These are phyloP conservation scores for Anas capensis DNA, from an alignment of 2,797 vertebrate species.

Conservation along the genomic window DNA sequence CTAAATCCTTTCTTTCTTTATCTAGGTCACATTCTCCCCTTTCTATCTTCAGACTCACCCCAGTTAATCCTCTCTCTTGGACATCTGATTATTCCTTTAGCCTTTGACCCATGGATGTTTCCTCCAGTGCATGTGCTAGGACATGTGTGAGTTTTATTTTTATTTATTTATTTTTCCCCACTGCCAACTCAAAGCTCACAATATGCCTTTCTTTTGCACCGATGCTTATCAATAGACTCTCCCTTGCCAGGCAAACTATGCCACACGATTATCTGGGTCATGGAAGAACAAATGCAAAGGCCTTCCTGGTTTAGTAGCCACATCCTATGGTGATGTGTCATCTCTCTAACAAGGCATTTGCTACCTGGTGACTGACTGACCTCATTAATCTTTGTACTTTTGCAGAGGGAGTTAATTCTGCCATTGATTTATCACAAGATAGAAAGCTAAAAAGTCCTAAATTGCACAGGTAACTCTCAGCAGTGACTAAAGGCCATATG, in stretches of 20 bases:
- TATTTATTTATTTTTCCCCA: background rate
- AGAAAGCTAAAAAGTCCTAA: background rate
- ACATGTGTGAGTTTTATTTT: background rate
- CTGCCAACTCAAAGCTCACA: background rate
- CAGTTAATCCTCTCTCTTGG: background rate
- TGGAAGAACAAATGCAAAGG: background rate
- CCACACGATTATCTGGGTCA: background rate
- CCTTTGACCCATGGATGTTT: background rate
- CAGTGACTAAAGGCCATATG: background rate
- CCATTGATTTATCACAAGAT: background rate
- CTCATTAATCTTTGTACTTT: background rate
- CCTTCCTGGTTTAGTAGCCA: background rate
- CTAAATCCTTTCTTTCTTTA: constrained; percentile 16
- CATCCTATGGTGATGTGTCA: background rate
- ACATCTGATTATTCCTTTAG: background rate
- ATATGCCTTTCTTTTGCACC: background rate
- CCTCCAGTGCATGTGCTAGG: background rate
- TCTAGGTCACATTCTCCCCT: background rate
- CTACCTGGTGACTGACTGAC: background rate
- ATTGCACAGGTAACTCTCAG: background rate
- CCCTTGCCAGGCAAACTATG: background rate
- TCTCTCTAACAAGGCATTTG: background rate
- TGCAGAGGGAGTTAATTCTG: background rate
- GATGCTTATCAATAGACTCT: background rate
- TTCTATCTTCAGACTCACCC: background rate